These are phyloP conservation scores for Gallinago stenura DNA, from an alignment of 2,797 vertebrate genomes.

Conservation along the genomic window DNA sequence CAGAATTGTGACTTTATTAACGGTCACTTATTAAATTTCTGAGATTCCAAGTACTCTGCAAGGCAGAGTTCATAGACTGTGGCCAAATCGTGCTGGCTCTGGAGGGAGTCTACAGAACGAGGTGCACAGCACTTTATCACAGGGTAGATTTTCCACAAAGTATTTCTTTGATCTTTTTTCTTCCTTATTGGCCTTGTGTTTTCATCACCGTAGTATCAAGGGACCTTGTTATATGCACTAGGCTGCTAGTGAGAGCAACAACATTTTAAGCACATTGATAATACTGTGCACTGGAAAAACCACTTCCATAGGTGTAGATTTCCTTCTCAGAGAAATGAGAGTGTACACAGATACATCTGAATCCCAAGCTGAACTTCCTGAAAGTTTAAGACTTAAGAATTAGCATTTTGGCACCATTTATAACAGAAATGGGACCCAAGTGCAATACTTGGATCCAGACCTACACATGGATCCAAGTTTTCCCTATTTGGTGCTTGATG, in stretches of 20 bases:
- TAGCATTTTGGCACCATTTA: neutral
- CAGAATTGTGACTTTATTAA: neutral
- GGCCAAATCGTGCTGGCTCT: neutral
- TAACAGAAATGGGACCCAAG: neutral
- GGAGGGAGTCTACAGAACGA: neutral
- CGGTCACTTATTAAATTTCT: neutral
- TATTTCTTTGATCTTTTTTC: neutral
- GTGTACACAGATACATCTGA: neutral
- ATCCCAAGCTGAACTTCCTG: neutral
- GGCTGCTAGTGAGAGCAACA: neutral
- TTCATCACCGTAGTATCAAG: neutral
- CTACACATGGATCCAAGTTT: neutral
- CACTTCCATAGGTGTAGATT: neutral
- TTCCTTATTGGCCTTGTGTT: neutral
- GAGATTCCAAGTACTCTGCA: neutral
- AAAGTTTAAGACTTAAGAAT: neutral
- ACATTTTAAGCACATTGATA: neutral
- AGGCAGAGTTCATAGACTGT: neutral
- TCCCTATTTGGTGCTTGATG: neutral
- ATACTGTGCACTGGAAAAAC: neutral
- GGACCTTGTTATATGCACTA: neutral
- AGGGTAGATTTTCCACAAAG: neutral
- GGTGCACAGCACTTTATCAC: rapidly evolving
- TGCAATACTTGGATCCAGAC: neutral
- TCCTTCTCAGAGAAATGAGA: neutral